Evolutionary conservation across 2,888 invertebrate species (phyloP), one percentile per base, ranked within the genome.

Genomic region (Spodoptera littoralis): DNA sequence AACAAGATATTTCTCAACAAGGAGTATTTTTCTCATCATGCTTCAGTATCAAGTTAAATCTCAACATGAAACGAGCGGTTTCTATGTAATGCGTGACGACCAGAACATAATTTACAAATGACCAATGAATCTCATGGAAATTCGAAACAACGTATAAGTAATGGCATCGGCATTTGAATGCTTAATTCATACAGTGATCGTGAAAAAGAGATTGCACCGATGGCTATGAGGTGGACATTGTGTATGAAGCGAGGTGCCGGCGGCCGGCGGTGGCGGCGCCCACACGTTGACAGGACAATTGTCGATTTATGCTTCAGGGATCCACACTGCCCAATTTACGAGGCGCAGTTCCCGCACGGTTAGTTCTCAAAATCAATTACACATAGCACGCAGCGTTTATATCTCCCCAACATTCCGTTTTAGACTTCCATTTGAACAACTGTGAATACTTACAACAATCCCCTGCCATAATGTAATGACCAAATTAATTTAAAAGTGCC

Each of bases 251-350:
- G 74, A 77, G 75, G 77, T 80, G 81, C 74, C 68, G 81, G 76
- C 82, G 77, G 78, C 74, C 76, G 77, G 77, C 74, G 67, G 73
- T 71, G 75, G 78, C 44, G 80, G 86, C 84, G 83, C 84, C 82
- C 84, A 80, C 85, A 84, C 84, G 84, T 77, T 86, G 89, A 90
- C 91, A 90, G 88, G 73, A 92, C 91, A 91, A 91, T 91, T 84
- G 89, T 75, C 84, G 84, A 90, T 91, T 90, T 90, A 90, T 89
- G 84, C 84, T 79, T 79, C 82, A 77, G 81, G 80, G 80, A 82
- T 82, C 75, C 77, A 74, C 77, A 80, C 73, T 74, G 70, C 83
- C 79, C 78, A 84, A 88, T 86, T 86, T 88, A 89, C 78, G 83
- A 84, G 77, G 72, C 72, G 68, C 60, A 79, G 76, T 79, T 73